Conservation (phyloP, 2,797 vertebrate species). For the Tangara arthus region DNA sequence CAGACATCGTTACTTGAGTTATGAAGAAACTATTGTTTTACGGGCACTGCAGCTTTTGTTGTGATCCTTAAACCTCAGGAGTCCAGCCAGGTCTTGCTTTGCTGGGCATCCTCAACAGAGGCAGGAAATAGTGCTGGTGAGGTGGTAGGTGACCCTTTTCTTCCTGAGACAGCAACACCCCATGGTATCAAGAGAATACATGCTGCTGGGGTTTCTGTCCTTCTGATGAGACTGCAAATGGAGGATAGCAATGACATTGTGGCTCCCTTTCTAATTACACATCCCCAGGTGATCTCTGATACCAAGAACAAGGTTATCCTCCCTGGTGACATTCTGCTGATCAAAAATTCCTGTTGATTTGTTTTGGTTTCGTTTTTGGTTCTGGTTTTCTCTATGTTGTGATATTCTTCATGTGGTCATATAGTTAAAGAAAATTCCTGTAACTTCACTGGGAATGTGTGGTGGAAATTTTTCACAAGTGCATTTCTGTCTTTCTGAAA, state of each 20-base stretch:
- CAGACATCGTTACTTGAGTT: neutral
- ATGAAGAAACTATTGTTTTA: conserved; percentile 26
- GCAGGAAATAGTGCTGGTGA: conserved; percentile 22
- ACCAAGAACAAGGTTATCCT: neutral
- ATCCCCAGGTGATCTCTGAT: neutral
- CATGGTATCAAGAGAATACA: neutral
- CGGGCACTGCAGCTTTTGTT: neutral
- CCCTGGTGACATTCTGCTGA: neutral
- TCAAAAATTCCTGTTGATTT: neutral
- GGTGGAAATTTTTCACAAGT: conserved; percentile 29
- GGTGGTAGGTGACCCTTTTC: conserved; percentile 22
- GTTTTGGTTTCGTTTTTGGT: neutral
- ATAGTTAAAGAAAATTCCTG: neutral
- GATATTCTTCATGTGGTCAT: conserved; percentile 1
- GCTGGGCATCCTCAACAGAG: neutral
- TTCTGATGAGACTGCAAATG: neutral
- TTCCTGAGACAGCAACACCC: conserved; percentile 11
- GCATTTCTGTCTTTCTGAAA: conserved; percentile 36
- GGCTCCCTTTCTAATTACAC: neutral
- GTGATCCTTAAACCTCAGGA: conserved; percentile 14
- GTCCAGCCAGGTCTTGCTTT: neutral
- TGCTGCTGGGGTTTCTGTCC: neutral
- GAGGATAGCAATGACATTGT: neutral
- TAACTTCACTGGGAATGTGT: neutral
- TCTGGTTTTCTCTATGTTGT: neutral